These are phyloP conservation scores for Scytalopus superciliaris DNA, from an alignment of 2,113 vertebrate genomes.

Conservation along the genomic window DNA sequence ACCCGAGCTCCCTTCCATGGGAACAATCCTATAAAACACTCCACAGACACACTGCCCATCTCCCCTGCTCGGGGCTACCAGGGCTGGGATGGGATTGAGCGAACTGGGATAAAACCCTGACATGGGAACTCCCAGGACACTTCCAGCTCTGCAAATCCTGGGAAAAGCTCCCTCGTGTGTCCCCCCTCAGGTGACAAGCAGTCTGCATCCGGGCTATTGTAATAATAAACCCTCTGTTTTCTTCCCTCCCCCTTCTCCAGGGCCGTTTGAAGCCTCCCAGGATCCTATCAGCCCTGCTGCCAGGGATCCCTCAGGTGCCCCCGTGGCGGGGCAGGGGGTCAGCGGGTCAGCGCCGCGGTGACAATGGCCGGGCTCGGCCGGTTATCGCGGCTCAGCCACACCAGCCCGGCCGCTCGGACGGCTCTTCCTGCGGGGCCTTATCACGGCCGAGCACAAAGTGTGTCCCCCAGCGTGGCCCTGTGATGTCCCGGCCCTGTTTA, in stretches of 20 bases:
- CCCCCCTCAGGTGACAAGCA: neutral
- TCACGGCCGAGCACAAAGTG: slow-evolving; percentile 74
- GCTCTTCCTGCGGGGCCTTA: slow-evolving; percentile 79
- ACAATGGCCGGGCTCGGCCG: no score
- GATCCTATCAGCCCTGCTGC: neutral
- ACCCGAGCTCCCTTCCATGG: neutral
- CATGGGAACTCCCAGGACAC: accelerated
- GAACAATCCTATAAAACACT: accelerated
- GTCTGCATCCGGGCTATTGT: neutral
- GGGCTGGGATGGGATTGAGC: accelerated
- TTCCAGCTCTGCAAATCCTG: neutral
- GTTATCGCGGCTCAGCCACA: slow-evolving; percentile 66
- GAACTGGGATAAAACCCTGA: neutral
- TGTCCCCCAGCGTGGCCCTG: slow-evolving; percentile 55
- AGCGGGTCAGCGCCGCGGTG: slow-evolving; percentile 57
- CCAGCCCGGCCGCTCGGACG: slow-evolving; percentile 53
- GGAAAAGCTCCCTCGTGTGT: neutral
- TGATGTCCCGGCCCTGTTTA: slow-evolving; percentile 68
- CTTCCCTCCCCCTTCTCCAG: neutral
- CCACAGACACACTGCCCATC: accelerated
- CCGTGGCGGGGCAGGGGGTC: no score
- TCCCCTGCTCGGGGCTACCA: neutral
- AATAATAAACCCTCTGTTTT: no score
- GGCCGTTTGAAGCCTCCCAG: neutral
- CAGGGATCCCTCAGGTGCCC: no score